These are phyloP conservation scores for Vidua macroura DNA, from an alignment of 2,113 vertebrate genomes.

Conservation along the genomic window DNA sequence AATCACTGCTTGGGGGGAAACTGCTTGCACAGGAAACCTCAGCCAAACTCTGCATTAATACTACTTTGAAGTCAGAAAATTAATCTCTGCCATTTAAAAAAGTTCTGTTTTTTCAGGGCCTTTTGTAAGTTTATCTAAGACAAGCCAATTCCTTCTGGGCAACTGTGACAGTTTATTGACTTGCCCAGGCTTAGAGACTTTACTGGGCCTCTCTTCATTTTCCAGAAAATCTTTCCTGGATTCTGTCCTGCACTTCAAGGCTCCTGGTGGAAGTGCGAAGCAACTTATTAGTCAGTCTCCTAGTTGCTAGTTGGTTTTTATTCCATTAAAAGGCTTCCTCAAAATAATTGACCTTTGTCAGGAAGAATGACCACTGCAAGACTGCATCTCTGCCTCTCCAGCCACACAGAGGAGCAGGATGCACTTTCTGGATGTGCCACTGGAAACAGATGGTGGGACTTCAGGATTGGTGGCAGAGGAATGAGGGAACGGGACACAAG, in stretches of 20 bases:
- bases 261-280: slow-evolving; percentile 7
- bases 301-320: background rate
- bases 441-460: background rate
- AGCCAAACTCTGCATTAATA: slow-evolving; percentile 78
- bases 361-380: background rate
- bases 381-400: background rate
- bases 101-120: slow-evolving; percentile 63
- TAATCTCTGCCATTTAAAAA: slow-evolving; percentile 69
- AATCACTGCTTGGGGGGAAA: slow-evolving; percentile 71
- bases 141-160: slow-evolving; percentile 65
- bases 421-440: background rate
- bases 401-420: background rate
- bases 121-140: slow-evolving; percentile 69
- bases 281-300: background rate
- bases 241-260: slow-evolving; percentile 7
- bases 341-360: background rate
- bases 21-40: slow-evolving; percentile 74
- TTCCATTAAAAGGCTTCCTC: background rate
- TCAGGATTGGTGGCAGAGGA: background rate
- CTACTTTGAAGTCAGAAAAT: slow-evolving; percentile 80
- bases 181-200: slow-evolving; percentile 52
- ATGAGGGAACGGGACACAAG: background rate
- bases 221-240: slow-evolving; percentile 46
- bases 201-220: slow-evolving; percentile 12
- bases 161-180: slow-evolving; percentile 63